A percentile compares a stretch with the other conserved stretches of the same genome.
phyloP scores from a whole-genome alignment of 2,888 invertebrate genomes.

The Brachypalpus laphriformis region DNA sequence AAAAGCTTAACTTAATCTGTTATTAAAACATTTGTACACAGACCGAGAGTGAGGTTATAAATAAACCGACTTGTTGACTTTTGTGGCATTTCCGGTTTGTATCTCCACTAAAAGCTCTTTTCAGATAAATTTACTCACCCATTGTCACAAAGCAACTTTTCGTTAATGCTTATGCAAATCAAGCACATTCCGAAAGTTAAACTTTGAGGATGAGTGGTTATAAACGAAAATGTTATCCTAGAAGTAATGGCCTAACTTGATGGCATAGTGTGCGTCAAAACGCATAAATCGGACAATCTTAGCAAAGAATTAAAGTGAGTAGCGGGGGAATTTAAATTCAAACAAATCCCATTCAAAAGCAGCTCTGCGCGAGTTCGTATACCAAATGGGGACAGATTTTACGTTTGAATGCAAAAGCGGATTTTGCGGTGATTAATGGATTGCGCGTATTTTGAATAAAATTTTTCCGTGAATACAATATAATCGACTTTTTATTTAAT shows the following conservation, averaged over 20 bases:
- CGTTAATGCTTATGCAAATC: not conserved
- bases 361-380: not conserved
- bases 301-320: not conserved
- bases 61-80: not conserved
- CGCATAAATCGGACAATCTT: slow-evolving; percentile 18
- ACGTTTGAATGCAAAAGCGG: slow-evolving; percentile 5
- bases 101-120: not conserved
- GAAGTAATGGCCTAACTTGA: not conserved
- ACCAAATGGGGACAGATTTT: slow-evolving; percentile 10
- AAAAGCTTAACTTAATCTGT: too few relatives aligned
- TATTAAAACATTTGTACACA: too few relatives aligned
- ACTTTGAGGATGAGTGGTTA: not conserved
- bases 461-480: not conserved
- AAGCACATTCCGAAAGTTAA: not conserved
- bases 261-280: slow-evolving; percentile 6
- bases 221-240: slow-evolving; percentile 18
- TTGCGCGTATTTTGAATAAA: slow-evolving; percentile 5
- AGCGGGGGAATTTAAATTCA: slow-evolving; percentile 8
- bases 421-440: slow-evolving; percentile 6
- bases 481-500: not conserved
- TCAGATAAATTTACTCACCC: not conserved
- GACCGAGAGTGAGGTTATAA: too few relatives aligned
- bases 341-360: slow-evolving; percentile 9
- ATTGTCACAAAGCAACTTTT: not conserved
- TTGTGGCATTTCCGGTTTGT: slow-evolving; percentile 6